Base-by-base conservation (phyloP, 2,888 invertebrate genomes). In the Aplocera efformata region DNA sequence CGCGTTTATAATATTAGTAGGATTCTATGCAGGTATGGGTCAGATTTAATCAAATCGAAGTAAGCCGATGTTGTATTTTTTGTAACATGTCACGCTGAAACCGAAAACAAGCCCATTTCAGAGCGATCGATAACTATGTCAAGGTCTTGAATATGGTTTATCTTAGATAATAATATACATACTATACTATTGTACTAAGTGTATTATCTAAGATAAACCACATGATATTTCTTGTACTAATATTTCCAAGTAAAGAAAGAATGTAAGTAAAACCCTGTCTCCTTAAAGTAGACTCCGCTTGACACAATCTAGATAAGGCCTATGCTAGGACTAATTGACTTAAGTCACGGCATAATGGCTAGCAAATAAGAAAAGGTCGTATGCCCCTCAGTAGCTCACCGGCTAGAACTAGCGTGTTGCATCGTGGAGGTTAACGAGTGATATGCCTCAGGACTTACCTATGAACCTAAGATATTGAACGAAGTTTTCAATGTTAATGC, bases 351-450 rank as follows among this genome's bases (percentile, higher is more conserved):
- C 60, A 72, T 61, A 60, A 63, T 65, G 62, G 56, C 65, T 55
- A 58, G 62, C 54, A 43, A 58, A 57, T 66, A 66, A 60, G 55
- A 62, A 72, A 72, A 78, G 79, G 75, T 79, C 73, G 67, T 54
- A 62, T 54, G 54, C 62, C 56, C 60, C 60, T 56, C 53, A 56
- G 57, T 50, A 40, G 60, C 41, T 60, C 32, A 60, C 40, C 27
- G 35, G 54, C 50, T n/a, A 63, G 69, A 67, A 49, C 53, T 51
- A 50, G 67, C 66, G 65, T 70, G 69, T 56, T 54, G 48, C 54
- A 60, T 60, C 54, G 48, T 32, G 37, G 48, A 55, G 55, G 55
- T 46, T 44, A 55, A 55, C 55, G 29, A 31, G 47, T 49, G 42
- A 30, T 39, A 39, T 27, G 27, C 32, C 36, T 30, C 27, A 39